These are phyloP conservation scores for Gastracanthus pulcherrimus DNA, from an alignment of 2,888 invertebrate genomes.

Conservation along the genomic window DNA sequence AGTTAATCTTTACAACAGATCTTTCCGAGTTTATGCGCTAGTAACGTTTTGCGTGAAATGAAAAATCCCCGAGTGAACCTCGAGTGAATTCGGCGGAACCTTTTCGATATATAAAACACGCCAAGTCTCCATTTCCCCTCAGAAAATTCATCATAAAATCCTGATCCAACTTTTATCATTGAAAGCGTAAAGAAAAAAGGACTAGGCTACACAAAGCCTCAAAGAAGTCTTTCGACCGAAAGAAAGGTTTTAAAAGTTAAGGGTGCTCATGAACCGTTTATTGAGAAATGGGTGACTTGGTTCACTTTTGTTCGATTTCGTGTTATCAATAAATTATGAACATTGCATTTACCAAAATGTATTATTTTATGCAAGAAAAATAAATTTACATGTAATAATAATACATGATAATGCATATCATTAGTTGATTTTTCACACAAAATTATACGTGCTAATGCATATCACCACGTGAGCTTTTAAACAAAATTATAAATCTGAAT, in stretches of 20 bases:
- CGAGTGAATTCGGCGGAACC: not conserved
- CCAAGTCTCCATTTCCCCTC: not conserved
- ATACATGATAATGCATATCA: no score
- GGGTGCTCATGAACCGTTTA: no score
- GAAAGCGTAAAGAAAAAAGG: not conserved
- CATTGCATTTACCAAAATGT: no score
- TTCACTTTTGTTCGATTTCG: no score
- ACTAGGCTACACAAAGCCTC: not conserved
- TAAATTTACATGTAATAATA: no score
- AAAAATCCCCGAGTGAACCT: not conserved
- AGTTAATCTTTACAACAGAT: not conserved
- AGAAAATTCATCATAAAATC: constrained; percentile 51
- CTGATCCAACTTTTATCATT: constrained; percentile 23
- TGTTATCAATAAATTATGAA: no score
- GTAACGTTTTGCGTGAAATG: constrained; percentile 19
- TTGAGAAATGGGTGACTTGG: no score
- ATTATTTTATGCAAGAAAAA: not conserved
- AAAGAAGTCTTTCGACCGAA: not conserved
- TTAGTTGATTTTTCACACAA: no score
- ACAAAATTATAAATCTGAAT: no score
- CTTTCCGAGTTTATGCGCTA: constrained; percentile 3
- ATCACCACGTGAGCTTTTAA: no score
- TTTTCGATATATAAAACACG: not conserved
- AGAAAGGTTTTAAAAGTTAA: constrained; percentile 7
- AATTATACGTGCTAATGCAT: no score